A percentile compares a stretch with the other conserved stretches of the same genome.
Conservation (phyloP, 2,113 vertebrate genomes). For the Epinephelus fuscoguttatus region DNA sequence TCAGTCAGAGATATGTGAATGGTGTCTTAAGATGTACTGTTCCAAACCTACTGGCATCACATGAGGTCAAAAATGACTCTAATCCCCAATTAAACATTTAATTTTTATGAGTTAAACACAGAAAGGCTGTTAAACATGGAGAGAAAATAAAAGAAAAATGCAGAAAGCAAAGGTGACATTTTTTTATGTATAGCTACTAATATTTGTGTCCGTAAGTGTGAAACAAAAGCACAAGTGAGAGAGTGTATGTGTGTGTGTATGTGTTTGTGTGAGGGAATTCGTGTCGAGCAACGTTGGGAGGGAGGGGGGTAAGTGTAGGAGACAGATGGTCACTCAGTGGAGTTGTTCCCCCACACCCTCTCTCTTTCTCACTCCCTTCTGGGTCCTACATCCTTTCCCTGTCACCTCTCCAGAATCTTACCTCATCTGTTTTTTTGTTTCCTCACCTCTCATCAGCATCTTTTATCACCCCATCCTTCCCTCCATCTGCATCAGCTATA, state of each 20-base stretch:
- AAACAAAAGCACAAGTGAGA: constrained; percentile 55
- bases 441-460: constrained; percentile 31
- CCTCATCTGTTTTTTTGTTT: constrained; percentile 65
- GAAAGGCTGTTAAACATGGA: not conserved
- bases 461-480: not conserved
- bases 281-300: constrained; percentile 62
- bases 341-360: constrained; percentile 79
- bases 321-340: constrained; percentile 88
- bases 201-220: constrained; percentile 12
- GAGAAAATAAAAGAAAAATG: not conserved
- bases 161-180: not conserved
- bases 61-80: not conserved
- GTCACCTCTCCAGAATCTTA: constrained; percentile 80
- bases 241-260: constrained; percentile 23
- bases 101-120: not conserved
- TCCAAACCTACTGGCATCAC: not conserved
- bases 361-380: constrained; percentile 76
- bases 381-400: constrained; percentile 74
- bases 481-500: not conserved
- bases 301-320: constrained; percentile 71
- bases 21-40: not conserved
- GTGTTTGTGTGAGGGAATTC: constrained; percentile 55
- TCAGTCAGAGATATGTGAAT: not conserved
- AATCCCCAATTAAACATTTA: not conserved
- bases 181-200: not conserved